These are phyloP conservation scores for Babyrousa celebensis DNA, from an alignment of 2,797 vertebrate species.

Conservation along the genomic window DNA sequence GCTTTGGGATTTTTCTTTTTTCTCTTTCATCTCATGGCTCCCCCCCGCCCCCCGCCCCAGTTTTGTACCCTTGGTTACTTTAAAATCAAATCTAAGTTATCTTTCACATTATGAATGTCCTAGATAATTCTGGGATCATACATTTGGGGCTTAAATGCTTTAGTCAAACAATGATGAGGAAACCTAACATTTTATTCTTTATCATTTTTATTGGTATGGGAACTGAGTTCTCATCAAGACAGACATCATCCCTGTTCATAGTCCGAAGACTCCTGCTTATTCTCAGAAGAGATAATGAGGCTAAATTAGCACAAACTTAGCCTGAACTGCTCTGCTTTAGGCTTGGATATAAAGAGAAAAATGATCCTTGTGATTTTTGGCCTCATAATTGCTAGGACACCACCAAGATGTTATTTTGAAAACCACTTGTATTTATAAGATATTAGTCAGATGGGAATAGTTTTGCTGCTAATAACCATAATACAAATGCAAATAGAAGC, in stretches of 20 bases:
- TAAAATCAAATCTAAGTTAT: conserved; percentile 77
- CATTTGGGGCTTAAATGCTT: conserved; percentile 76
- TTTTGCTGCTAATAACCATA: conserved; percentile 22
- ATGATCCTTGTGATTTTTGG: conserved; percentile 53
- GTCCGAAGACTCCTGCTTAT: conserved; percentile 72
- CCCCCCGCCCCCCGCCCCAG: too few species aligned
- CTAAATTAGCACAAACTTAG: conserved; percentile 71
- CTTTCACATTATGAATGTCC: conserved; percentile 78
- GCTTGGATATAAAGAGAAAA: conserved; percentile 70
- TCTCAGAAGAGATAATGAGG: conserved; percentile 71
- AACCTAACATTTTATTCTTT: conserved; percentile 82
- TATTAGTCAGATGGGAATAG: neutral
- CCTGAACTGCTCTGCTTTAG: conserved; percentile 21
- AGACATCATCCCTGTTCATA: conserved; percentile 40
- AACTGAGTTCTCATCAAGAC: conserved; percentile 71
- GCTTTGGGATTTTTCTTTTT: neutral
- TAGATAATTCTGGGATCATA: conserved; percentile 77
- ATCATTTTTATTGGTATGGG: conserved; percentile 77
- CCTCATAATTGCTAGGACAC: conserved; percentile 61
- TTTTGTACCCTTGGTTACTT: conserved; percentile 81
- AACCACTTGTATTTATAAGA: conserved; percentile 62
- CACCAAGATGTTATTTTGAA: conserved; percentile 68
- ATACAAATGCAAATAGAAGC: neutral
- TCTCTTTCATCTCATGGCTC: neutral
- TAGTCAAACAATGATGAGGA: conserved; percentile 76